Conservation (phyloP, 2,797 vertebrate genomes). For the Phataginus tricuspis region DNA sequence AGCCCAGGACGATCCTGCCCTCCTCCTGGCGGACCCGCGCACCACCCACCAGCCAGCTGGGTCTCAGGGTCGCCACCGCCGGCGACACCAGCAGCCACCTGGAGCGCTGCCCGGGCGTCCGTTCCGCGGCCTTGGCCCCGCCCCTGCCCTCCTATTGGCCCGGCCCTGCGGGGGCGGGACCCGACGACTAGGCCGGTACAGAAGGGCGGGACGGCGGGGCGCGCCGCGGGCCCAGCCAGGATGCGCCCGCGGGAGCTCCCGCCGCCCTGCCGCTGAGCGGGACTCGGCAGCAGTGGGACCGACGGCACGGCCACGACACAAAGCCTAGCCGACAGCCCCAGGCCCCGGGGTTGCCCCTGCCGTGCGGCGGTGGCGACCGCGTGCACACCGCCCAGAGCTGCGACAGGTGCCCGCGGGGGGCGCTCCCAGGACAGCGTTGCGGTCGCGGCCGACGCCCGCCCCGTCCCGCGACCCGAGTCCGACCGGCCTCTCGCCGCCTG, state of each 20-base stretch:
- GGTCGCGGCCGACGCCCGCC: neutral
- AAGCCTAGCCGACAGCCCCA: neutral
- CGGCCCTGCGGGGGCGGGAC: neutral
- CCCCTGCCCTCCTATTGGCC: slow-evolving; percentile 9
- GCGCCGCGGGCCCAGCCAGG: neutral
- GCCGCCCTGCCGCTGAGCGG: neutral
- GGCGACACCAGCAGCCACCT: fast-evolving
- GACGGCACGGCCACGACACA: neutral
- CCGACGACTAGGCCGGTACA: neutral
- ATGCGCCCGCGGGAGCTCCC: neutral
- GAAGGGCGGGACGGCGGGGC: neutral
- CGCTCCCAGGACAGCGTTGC: neutral
- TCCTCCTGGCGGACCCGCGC: fast-evolving
- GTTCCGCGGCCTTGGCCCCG: neutral
- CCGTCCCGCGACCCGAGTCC: too few relatives aligned
- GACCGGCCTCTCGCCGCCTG: neutral
- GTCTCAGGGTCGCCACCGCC: neutral
- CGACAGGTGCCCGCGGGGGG: neutral
- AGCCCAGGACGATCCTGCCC: neutral
- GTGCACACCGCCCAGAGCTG: neutral
- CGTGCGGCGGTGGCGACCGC: neutral
- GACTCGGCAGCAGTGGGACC: neutral
- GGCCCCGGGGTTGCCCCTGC: neutral
- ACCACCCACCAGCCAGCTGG: too few relatives aligned
- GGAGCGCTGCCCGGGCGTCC: too few relatives aligned